Base-by-base conservation (phyloP, 2,797 vertebrate species). In the Mormyrops boulengeri region DNA sequence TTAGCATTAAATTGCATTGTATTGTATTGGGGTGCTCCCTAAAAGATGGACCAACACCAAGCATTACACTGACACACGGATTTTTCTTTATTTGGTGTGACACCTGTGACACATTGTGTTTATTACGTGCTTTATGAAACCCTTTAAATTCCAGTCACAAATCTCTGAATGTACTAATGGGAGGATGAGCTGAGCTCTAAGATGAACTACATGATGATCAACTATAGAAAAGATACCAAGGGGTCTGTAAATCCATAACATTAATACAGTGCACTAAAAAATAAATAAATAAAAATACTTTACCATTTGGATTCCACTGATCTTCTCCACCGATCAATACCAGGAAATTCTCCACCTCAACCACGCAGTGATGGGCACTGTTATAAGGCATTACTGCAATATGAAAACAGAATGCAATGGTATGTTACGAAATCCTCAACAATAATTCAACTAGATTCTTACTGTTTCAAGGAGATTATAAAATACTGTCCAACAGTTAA, bases 301-400 rank as follows among this genome's bases (percentile, higher is more conserved):
- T 90, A 97, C 99, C 99, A 9, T 99, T 99, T 55, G 99, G 99
- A 94, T 99, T 99, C 99, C 99, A 99, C 49, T 99, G 99, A 95
- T 99, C 99, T 95, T 99, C 99, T 96, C 99, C 99, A 49, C 99
- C 99, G 73, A 99, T 92, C 91, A 99, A 96, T 9, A 99, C 97
- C 93, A 99, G 94, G 94, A 99, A 99, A 96, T 99, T 99, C 94
- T 99, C 99, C 92, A 99, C 98, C 95, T 99, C 98, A 91, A 99
- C 98, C 3, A 99, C 97, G 84, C 99, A 99, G 94, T 99, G 99
- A 96, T 99, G 99, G 88, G 99, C 99, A 8, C 98, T 99, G 97
- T 99, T 99, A 94, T 99, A 99, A 90, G 99, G 99, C 99, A 99
- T 99, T 96, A 99, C 99, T 99, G 93, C 85, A 96, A 91, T 2